These are phyloP conservation scores for Bagarius yarrelli DNA, from an alignment of 2,113 vertebrate genomes.

Conservation along the genomic window DNA sequence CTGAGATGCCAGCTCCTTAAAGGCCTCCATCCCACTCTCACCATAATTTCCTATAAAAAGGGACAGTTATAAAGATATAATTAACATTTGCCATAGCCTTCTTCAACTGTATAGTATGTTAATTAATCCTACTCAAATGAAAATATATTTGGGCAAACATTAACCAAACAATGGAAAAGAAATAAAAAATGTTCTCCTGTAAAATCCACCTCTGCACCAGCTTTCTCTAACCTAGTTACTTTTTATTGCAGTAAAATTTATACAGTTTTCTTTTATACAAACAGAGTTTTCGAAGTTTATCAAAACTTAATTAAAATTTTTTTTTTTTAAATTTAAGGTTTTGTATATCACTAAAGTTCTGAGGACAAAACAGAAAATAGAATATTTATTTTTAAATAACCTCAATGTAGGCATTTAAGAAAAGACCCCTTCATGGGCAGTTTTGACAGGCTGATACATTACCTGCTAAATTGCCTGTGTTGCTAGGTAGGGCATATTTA, in stretches of 20 bases:
- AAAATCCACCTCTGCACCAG: background rate
- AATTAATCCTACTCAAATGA: no score
- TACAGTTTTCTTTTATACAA: background rate
- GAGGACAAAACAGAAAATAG: background rate
- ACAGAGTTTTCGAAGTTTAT: background rate
- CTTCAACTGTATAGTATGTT: background rate
- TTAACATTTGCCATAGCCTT: no score
- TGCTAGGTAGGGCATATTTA: slow-evolving; percentile 12
- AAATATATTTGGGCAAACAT: no score
- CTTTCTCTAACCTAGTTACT: background rate
- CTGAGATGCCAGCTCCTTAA: slow-evolving; percentile 92
- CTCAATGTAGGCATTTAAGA: slow-evolving; percentile 27
- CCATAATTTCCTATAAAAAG: slow-evolving; percentile 87
- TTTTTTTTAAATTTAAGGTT: background rate
- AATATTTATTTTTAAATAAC: slow-evolving; percentile 32
- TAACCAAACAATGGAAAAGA: no score
- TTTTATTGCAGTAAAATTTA: background rate
- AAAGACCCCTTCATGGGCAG: slow-evolving; percentile 9
- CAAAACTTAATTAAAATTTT: slow-evolving; percentile 1
- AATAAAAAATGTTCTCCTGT: no score
- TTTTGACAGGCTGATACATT: slow-evolving; percentile 40
- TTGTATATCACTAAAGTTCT: background rate
- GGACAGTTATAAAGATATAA: background rate
- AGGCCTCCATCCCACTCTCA: slow-evolving; percentile 97
- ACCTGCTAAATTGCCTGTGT: background rate